Evolutionary conservation across 1,140 invertebrate species (phyloP), one percentile per base, ranked within the genome.

Genomic region (Plodia interpunctella): DNA sequence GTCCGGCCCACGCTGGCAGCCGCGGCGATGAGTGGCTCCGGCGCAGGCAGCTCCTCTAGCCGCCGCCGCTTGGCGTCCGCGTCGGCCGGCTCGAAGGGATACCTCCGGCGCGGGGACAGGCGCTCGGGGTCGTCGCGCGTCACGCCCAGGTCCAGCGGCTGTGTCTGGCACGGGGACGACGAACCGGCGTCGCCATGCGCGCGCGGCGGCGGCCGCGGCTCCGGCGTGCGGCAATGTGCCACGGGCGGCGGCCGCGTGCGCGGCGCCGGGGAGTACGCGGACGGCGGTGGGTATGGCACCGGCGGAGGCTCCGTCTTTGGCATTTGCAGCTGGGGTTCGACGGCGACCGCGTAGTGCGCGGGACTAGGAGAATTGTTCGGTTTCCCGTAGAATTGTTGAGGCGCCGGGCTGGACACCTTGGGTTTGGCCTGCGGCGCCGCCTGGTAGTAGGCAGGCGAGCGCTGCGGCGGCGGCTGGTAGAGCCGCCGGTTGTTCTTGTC

Each of bases 341-440:
- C 93, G 76, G 79, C 92, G 90, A 58, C 93, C 86, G 62, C 92
- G 91, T 63, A 93, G 91, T 67, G 94, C 90, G 66, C 92, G 79
- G 81, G 92, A 90, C 70, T 93, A 91, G 53, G 93, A 89, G 71
- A 81, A 59, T 92, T 91, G 63, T 91, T 92, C 6, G 94, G 94
- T 80, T 94, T 95, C 4, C 94, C 93, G 75, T 95, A 95, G 58
- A 96, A 93, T 65, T 96, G 94, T 44, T 92, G 93, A n/a, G 94
- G 94, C 54, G 94, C 94, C 4, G 95, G 95, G 76, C 94, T 95
- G 66, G 92, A 94, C 10, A 95, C 94, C 90, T 95, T 95, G 1
- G 94, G 92, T 72, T 95, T 95, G 0, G 91, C 92, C 0, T 92
- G 91, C 10, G 90, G 89, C 25, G 74, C 72, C 0, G 90, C 84